These are phyloP conservation scores for Xylocopa sonorina DNA, from an alignment of 1,140 invertebrate genomes.

Conservation along the genomic window DNA sequence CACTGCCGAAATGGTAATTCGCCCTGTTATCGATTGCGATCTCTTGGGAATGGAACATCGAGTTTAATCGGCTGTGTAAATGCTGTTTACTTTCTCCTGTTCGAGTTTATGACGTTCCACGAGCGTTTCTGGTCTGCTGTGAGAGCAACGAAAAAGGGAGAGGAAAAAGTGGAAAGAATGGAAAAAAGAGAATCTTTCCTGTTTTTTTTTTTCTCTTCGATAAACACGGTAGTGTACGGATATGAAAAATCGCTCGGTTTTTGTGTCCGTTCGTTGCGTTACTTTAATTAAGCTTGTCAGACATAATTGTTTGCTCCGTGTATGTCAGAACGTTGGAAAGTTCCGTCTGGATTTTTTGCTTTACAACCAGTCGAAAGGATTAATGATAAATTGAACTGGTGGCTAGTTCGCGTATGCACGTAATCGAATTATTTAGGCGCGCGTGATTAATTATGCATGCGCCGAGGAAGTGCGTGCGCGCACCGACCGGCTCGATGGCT, in stretches of 20 bases:
- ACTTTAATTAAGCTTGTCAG: too few species aligned
- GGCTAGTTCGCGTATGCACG: background rate
- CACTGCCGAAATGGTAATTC: background rate
- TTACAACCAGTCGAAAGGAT: too few species aligned
- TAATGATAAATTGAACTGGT: background rate
- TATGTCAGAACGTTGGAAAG: too few species aligned
- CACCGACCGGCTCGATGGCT: background rate
- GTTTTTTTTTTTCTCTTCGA: too few species aligned
- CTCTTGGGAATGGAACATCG: background rate
- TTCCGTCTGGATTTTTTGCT: too few species aligned
- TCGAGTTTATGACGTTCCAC: conserved; percentile 17
- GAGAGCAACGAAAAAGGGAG: background rate
- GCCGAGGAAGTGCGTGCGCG: conserved; percentile 26
- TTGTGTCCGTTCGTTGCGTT: too few species aligned
- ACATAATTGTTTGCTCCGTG: too few species aligned
- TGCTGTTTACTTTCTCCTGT: conserved; percentile 29
- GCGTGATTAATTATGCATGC: conserved; percentile 37
- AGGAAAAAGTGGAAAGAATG: background rate
- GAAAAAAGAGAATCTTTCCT: background rate
- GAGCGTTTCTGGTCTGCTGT: background rate
- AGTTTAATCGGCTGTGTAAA: conserved; percentile 17
- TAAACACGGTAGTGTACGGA: too few species aligned
- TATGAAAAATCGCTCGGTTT: too few species aligned
- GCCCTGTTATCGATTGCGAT: conserved; percentile 12
- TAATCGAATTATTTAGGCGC: conserved; percentile 28